phyloP scores from a whole-genome alignment of 2,113 vertebrate species.

The Falcunculus frontatus region DNA sequence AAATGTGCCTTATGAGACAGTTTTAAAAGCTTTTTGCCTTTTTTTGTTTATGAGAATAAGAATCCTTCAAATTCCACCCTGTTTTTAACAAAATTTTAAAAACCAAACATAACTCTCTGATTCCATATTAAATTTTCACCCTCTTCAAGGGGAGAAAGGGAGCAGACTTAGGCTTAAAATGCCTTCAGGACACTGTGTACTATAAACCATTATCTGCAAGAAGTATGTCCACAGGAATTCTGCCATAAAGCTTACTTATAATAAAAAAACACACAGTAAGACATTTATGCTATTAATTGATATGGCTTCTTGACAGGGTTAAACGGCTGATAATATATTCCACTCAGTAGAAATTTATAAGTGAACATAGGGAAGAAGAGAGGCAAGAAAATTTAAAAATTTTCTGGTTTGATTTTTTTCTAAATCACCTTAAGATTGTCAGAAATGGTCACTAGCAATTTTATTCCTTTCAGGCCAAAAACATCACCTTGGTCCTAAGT shows the following conservation, averaged over 20 bases:
- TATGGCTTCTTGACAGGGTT: neutral
- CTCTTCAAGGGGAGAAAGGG: neutral
- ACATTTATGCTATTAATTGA: neutral
- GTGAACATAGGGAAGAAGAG: neutral
- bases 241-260: neutral
- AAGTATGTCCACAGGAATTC: neutral
- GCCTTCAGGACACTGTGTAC: neutral
- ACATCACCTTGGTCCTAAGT: neutral
- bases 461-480: neutral
- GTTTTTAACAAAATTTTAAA: neutral
- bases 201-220: neutral
- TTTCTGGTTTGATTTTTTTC: neutral
- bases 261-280: neutral
- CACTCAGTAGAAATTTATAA: neutral
- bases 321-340: neutral
- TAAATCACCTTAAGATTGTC: neutral
- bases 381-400: neutral
- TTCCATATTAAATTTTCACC: neutral
- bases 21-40: neutral
- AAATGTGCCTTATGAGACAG: neutral
- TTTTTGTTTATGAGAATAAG: neutral
- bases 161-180: neutral
- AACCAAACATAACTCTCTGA: neutral
- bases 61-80: neutral
- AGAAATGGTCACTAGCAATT: neutral